Conservation (phyloP, 2,888 invertebrate species). For the Erynnis tages region DNA sequence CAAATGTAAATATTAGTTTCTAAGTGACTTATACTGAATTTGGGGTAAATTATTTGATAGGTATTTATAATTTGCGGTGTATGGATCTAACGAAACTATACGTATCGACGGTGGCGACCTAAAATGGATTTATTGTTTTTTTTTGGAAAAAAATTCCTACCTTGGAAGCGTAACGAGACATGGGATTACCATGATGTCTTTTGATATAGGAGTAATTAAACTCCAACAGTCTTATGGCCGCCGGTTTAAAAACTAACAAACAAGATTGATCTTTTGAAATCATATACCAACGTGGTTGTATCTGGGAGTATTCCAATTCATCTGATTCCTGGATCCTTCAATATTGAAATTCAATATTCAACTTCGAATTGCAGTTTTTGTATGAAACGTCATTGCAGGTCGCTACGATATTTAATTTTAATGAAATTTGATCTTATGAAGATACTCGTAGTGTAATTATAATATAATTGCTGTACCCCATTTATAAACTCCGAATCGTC, state of each 20-base stretch:
- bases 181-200: too few relatives aligned
- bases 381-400: too few relatives aligned
- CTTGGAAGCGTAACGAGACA: too few relatives aligned
- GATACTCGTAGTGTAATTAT: neutral
- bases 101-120: neutral
- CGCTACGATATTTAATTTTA: neutral
- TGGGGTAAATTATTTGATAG: neutral
- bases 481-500: neutral
- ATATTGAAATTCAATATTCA: too few relatives aligned
- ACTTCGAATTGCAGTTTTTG: too few relatives aligned
- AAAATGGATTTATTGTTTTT: neutral
- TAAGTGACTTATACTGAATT: neutral
- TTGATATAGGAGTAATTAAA: too few relatives aligned
- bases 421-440: neutral
- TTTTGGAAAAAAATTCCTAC: neutral
- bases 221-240: too few relatives aligned
- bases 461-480: neutral
- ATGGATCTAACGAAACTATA: neutral
- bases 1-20: conserved; percentile 1
- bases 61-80: conserved; percentile 1
- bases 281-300: too few relatives aligned
- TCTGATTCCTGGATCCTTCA: too few relatives aligned
- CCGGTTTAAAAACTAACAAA: too few relatives aligned
- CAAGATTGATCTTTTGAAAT: too few relatives aligned
- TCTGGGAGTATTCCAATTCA: too few relatives aligned